These are phyloP conservation scores for Microcebus lehilahytsara DNA, from an alignment of 2,113 vertebrate genomes.

Conservation along the genomic window DNA sequence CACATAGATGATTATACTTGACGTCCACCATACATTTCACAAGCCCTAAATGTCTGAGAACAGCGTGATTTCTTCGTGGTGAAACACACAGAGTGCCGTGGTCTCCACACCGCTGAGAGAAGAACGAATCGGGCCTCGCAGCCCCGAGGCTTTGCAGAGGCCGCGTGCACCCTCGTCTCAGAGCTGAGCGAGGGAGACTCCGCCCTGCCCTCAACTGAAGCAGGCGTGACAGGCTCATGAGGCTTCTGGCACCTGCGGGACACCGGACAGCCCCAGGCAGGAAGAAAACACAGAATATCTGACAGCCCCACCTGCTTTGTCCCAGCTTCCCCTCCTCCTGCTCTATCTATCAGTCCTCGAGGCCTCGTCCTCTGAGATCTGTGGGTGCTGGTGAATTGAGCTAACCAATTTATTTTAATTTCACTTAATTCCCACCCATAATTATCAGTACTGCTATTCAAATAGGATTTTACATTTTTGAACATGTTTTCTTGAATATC, in stretches of 20 bases:
- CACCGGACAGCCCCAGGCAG: neutral
- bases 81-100: neutral
- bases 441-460: neutral
- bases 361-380: neutral
- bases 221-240: neutral
- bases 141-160: neutral
- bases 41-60: neutral
- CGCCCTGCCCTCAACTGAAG: neutral
- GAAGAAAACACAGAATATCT: neutral
- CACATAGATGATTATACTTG: neutral
- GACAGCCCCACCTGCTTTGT: neutral
- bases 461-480: neutral
- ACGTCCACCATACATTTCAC: neutral
- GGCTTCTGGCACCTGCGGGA: neutral
- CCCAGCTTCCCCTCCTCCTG: neutral
- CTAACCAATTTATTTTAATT: neutral
- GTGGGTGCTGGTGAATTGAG: neutral
- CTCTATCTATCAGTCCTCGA: neutral
- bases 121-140: neutral
- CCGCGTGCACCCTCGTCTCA: fast-evolving
- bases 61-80: neutral
- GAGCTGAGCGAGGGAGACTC: neutral
- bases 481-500: neutral
- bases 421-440: neutral
- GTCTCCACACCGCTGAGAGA: neutral